phyloP scores from a whole-genome alignment of 30 jellyfish, hydroid and myxozoan genomes.

The Chrysaora quinquecirrha region DNA sequence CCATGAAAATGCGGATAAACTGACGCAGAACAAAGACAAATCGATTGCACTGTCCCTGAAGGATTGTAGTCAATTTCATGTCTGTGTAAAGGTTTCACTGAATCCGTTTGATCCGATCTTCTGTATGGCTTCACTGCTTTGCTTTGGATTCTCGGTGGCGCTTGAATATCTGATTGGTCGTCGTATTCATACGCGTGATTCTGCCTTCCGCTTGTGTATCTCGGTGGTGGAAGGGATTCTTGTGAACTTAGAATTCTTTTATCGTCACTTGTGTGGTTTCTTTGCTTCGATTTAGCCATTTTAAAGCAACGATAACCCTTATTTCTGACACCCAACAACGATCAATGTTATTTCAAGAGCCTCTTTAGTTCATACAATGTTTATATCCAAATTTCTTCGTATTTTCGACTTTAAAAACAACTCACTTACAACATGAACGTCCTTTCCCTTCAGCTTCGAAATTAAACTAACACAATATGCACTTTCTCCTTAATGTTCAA shows the following conservation, averaged over 20 bases:
- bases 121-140: not conserved
- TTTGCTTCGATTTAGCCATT: not conserved
- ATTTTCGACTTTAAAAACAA: too few relatives aligned
- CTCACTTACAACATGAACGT: too few relatives aligned
- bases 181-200: not conserved
- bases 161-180: not conserved
- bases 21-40: conserved; percentile 59
- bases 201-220: not conserved
- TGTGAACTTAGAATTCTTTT: not conserved
- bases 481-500: not conserved
- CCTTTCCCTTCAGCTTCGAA: too few relatives aligned
- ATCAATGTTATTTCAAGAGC: too few relatives aligned
- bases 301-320: too few relatives aligned
- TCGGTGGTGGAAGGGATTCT: not conserved
- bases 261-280: not conserved
- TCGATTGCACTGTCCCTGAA: conserved; percentile 28
- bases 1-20: conserved; percentile 67
- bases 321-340: too few relatives aligned
- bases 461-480: too few relatives aligned
- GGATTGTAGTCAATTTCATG: not conserved
- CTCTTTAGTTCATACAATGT: too few relatives aligned
- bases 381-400: too few relatives aligned
- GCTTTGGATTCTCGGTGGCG: not conserved
- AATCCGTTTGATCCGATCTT: not conserved
- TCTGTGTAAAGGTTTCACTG: not conserved